Evolutionary conservation across 2,888 invertebrate genomes (phyloP).

Genomic region (Dugesia japonica): DNA sequence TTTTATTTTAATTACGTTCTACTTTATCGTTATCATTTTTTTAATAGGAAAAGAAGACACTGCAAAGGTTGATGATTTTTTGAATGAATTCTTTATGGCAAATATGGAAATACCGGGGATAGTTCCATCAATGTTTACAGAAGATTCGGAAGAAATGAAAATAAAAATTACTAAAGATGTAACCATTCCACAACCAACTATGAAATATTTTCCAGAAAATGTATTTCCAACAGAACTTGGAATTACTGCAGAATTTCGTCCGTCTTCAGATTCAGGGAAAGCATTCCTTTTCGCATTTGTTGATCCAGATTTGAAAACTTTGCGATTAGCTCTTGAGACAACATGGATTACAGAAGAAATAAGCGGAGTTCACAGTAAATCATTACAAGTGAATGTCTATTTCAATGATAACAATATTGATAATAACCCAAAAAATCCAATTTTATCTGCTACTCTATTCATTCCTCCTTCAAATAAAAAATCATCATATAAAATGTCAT

Average conservation of each 20-base stretch:
- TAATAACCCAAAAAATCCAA: not conserved
- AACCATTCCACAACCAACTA: not conserved
- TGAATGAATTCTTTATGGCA: not conserved
- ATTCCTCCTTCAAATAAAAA: not conserved
- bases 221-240: not conserved
- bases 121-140: not conserved
- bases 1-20: no score
- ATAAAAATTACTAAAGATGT: not conserved
- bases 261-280: not conserved
- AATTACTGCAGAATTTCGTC: not conserved
- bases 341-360: not conserved
- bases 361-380: not conserved
- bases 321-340: not conserved
- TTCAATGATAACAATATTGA: not conserved
- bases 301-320: not conserved
- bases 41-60: no score
- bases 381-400: not conserved
- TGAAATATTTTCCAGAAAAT: not conserved
- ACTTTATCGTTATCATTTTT: no score
- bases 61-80: not conserved
- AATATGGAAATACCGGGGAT: not conserved
- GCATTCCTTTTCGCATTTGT: not conserved
- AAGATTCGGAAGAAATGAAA: not conserved
- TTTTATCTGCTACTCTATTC: not conserved
- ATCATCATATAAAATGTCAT: not conserved